Conservation (phyloP, 2,888 invertebrate species). For the Xanthorhoe spadicearia region DNA sequence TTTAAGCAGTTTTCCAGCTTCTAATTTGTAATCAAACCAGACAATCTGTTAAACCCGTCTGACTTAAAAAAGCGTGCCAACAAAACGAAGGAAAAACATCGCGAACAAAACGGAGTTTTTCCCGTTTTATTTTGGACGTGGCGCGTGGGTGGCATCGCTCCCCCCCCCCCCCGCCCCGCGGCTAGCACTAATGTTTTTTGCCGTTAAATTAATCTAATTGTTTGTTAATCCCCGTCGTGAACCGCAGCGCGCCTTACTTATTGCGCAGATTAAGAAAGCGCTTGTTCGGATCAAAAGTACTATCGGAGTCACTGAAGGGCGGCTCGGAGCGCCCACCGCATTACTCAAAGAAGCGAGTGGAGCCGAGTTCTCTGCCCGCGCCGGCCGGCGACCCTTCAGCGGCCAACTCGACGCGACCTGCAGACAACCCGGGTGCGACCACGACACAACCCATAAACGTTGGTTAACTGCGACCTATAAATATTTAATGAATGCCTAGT, state of each 20-base stretch:
- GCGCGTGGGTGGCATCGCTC: neutral
- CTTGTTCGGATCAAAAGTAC: constrained; percentile 16
- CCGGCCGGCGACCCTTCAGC: neutral
- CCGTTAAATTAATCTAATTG: constrained; percentile 33
- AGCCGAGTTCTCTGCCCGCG: neutral
- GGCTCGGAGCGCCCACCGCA: constrained; percentile 3
- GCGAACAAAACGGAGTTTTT: constrained; percentile 12
- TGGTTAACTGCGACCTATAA: constrained; percentile 8
- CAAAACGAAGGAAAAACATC: constrained; percentile 16
- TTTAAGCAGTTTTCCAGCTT: neutral
- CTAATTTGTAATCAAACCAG: neutral
- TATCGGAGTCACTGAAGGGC: neutral
- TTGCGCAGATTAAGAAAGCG: constrained; percentile 27
- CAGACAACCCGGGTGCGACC: neutral
- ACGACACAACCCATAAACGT: neutral
- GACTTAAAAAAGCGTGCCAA: constrained; percentile 4
- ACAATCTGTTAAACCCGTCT: constrained; percentile 9
- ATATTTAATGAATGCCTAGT: constrained; percentile 11
- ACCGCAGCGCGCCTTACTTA: constrained; percentile 26
- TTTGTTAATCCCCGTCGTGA: constrained; percentile 29
- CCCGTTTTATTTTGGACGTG: constrained; percentile 7
- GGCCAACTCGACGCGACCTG: too few relatives aligned
- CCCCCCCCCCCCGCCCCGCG: constrained; percentile 4
- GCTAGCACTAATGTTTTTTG: constrained; percentile 19
- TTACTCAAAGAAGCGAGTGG: neutral